Conservation (phyloP, 2,113 vertebrate genomes). For the Urocolius indicus region DNA sequence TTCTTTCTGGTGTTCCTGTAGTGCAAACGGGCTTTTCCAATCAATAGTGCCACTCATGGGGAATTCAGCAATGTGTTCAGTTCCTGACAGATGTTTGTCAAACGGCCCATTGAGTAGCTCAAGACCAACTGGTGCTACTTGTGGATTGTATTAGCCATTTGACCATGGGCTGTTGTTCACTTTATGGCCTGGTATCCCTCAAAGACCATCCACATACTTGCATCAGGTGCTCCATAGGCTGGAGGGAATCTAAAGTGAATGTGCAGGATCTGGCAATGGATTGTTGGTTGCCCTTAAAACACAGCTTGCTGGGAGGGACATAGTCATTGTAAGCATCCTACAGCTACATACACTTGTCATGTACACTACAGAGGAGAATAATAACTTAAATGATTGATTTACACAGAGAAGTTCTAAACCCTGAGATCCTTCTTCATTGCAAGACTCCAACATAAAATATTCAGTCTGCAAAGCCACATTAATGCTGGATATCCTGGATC, state of each 20-base stretch:
- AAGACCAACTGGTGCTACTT: background rate
- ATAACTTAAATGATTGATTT: background rate
- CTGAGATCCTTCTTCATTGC: background rate
- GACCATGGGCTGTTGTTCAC: background rate
- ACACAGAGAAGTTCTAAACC: background rate
- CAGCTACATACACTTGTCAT: background rate
- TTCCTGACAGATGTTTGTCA: conserved; percentile 29
- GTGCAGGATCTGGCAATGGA: background rate
- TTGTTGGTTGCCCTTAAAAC: fast-evolving
- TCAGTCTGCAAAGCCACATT: background rate
- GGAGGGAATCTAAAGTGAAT: background rate
- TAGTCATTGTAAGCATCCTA: background rate
- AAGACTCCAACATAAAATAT: background rate
- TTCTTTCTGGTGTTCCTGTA: background rate
- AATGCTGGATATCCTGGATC: background rate
- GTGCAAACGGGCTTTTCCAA: background rate
- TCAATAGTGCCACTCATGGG: background rate
- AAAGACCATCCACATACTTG: background rate
- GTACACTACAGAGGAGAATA: background rate
- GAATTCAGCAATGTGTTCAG: background rate
- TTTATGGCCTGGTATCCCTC: background rate
- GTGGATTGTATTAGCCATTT: background rate
- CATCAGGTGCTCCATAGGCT: background rate
- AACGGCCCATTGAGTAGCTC: background rate
- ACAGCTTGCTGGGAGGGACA: background rate